Base-by-base conservation (phyloP, 2,888 invertebrate species). In the Leptogaster cylindrica region DNA sequence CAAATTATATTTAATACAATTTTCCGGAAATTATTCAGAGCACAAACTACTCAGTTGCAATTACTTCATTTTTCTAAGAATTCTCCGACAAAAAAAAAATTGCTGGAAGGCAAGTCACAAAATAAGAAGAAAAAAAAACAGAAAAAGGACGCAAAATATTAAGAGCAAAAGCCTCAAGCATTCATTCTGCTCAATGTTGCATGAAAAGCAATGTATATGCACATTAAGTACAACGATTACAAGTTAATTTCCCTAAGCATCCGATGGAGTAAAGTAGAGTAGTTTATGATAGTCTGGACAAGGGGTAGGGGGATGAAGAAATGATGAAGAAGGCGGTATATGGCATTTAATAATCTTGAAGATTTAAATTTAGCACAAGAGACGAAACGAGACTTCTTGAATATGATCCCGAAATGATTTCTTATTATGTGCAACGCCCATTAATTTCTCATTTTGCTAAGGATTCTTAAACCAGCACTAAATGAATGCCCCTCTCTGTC, bases 121-220 rank as follows among this genome's bases (percentile, higher is more conserved):
- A n/a, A n/a, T n/a, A n/a, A n/a, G n/a, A n/a, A n/a, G n/a, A n/a
- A n/a, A n/a, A n/a, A n/a, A n/a, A n/a, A n/a, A n/a, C n/a, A n/a
- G n/a, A n/a, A n/a, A n/a, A n/a, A n/a, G n/a, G n/a, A n/a, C n/a
- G n/a, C n/a, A n/a, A n/a, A n/a, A n/a, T n/a, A n/a, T n/a, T n/a
- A n/a, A n/a, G n/a, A n/a, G n/a, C n/a, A n/a, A n/a, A 52, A 33
- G 33, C 52, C 52, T 33, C 27, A 31, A 20, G 33, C 52, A 52
- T 52, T 52, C 52, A 52, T 16, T 52, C 33, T 52, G 52, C 18
- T 52, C 52, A 52, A 52, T 52, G 52, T 52, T 52, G 33, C 52
- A 28, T 52, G 52, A 52, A 52, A 23, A 33, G 20, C 31, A 33
- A 31, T 27, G n/a, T n/a, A n/a, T n/a, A n/a, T n/a, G n/a, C n/a